These are phyloP conservation scores for Sycophaga agraensis DNA, from an alignment of 1,140 invertebrate genomes.

Conservation along the genomic window DNA sequence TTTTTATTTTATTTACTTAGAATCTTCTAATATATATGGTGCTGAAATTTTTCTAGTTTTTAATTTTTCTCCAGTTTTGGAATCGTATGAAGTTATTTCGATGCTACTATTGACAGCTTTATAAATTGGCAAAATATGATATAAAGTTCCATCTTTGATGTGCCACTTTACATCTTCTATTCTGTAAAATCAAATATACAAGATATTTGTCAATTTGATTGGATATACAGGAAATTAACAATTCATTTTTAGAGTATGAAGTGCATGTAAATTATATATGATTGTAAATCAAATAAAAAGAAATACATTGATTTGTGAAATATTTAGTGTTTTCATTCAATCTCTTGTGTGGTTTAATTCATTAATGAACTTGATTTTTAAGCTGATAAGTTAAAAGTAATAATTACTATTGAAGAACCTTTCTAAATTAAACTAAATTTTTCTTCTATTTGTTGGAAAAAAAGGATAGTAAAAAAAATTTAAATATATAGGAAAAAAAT, in stretches of 20 bases:
- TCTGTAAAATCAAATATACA: conserved; percentile 31
- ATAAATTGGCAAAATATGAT: conserved; percentile 68
- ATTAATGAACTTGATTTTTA: too few species aligned
- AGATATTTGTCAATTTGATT: not conserved
- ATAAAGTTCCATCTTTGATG: conserved; percentile 63
- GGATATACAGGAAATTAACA: not conserved
- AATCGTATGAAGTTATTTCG: conserved; percentile 70
- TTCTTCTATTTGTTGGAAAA: too few species aligned
- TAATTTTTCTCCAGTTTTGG: conserved; percentile 66
- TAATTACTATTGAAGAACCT: too few species aligned
- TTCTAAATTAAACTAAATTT: too few species aligned
- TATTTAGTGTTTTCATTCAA: conserved; percentile 9
- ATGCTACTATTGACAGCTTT: conserved; percentile 68
- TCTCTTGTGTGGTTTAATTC: too few species aligned
- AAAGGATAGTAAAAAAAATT: too few species aligned
- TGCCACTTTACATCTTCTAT: conserved; percentile 62
- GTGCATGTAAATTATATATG: conserved; percentile 12
- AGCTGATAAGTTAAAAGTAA: too few species aligned
- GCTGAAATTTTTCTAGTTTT: conserved; percentile 64
- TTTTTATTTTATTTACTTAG: conserved; percentile 45
- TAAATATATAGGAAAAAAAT: too few species aligned
- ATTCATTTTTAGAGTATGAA: conserved; percentile 16
- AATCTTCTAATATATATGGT: conserved; percentile 64
- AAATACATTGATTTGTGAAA: conserved; percentile 24
- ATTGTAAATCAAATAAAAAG: conserved; percentile 13